These are phyloP conservation scores for Acrocephalus arundinaceus DNA, from an alignment of 2,113 vertebrate species.

Conservation along the genomic window DNA sequence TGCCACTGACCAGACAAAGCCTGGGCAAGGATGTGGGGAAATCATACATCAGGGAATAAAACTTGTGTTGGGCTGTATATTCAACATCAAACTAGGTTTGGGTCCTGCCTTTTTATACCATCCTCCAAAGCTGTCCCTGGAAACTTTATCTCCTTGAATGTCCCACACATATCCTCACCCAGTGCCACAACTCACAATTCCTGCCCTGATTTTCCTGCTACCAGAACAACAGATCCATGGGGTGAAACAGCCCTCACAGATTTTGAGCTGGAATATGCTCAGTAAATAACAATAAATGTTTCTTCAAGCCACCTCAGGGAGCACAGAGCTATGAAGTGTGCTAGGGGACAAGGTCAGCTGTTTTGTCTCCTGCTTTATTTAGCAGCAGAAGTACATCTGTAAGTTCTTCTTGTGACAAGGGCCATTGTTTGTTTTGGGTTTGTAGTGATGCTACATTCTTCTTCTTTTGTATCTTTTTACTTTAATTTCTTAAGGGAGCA, in stretches of 20 bases:
- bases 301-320: neutral
- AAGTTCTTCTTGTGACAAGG: neutral
- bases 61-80: rapidly evolving
- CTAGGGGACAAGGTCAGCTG: neutral
- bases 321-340: neutral
- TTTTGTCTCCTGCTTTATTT: neutral
- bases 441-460: neutral
- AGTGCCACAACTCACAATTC: neutral
- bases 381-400: neutral
- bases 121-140: neutral
- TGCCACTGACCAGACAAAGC: neutral
- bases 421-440: neutral
- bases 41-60: neutral
- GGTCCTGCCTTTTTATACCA: neutral
- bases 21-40: neutral
- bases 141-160: neutral
- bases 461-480: neutral
- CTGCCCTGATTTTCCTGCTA: neutral
- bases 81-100: neutral
- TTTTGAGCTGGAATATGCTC: neutral
- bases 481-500: neutral
- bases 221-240: neutral
- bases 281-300: neutral
- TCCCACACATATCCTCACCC: neutral
- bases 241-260: rapidly evolving